Conservation (phyloP, 2,113 vertebrate genomes). For the Triplophysa tibetana region DNA sequence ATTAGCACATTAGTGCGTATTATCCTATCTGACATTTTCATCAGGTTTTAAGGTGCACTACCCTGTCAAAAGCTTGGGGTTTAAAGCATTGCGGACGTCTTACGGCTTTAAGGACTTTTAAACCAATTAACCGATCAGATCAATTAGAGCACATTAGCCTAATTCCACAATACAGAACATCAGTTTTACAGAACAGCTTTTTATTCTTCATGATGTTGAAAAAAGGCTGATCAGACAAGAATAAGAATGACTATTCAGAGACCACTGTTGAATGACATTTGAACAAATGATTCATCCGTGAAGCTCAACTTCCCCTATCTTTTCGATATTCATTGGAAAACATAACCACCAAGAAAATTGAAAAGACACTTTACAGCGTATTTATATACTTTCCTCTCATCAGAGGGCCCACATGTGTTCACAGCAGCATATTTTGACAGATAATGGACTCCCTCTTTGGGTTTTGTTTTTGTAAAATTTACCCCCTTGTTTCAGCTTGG, state of each 20-base stretch:
- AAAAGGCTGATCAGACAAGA: slow-evolving; percentile 34
- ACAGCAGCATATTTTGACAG: slow-evolving; percentile 16
- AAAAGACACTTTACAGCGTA: slow-evolving; percentile 31
- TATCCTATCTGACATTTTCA: slow-evolving; percentile 18
- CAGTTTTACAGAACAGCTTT: slow-evolving; percentile 14
- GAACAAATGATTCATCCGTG: slow-evolving; percentile 16
- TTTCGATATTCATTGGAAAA: slow-evolving; percentile 7
- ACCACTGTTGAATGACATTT: slow-evolving; percentile 29
- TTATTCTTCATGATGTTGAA: slow-evolving; percentile 29
- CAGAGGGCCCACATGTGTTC: neutral
- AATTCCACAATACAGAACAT: slow-evolving; percentile 23
- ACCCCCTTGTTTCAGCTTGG: slow-evolving; percentile 1
- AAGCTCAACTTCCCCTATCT: neutral
- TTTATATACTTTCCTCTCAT: slow-evolving; percentile 13
- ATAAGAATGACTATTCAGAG: slow-evolving; percentile 33
- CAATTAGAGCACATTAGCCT: slow-evolving; percentile 38
- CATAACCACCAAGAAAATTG: neutral
- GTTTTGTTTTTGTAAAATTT: slow-evolving; percentile 12
- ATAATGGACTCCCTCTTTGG: slow-evolving; percentile 17
- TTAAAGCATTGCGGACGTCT: slow-evolving; percentile 10
- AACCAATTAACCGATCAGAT: slow-evolving; percentile 25
- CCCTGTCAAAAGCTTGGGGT: neutral
- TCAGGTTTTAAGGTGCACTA: neutral
- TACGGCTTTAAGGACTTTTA: slow-evolving; percentile 18
- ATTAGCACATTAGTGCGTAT: slow-evolving; percentile 11